Evolutionary conservation across 2,113 vertebrate genomes (phyloP).

Genomic region (Microtus pennsylvanicus): DNA sequence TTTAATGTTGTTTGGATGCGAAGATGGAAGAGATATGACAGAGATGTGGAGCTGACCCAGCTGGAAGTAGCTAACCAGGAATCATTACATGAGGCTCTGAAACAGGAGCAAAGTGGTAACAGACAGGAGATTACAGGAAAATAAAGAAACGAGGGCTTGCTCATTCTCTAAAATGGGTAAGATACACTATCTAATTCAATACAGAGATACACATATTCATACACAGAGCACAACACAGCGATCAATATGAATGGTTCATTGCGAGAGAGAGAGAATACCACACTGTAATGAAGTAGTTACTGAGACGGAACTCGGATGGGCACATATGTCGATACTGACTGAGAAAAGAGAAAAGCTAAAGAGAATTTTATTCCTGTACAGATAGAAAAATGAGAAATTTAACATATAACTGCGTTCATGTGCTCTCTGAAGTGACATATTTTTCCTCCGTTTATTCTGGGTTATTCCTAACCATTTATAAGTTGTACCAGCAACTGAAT

Average conservation of each 20-base stretch:
- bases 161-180: background rate
- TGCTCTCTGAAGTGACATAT: background rate
- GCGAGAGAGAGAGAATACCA: background rate
- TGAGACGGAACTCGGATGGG: background rate
- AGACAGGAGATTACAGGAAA: background rate
- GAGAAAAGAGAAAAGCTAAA: background rate
- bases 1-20: background rate
- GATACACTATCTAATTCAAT: background rate
- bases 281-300: background rate
- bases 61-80: background rate
- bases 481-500: background rate
- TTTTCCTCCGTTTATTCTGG: background rate
- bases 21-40: background rate
- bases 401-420: background rate
- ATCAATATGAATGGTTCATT: background rate
- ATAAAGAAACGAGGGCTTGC: background rate
- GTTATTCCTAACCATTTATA: background rate
- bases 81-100: background rate
- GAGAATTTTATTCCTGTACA: background rate
- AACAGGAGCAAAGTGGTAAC: background rate
- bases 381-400: background rate
- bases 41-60: background rate
- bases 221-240: background rate
- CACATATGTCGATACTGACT: background rate
- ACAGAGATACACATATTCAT: background rate